Evolutionary conservation across 2,888 invertebrate genomes (phyloP).

Genomic region (Gandaritis pyraliata): DNA sequence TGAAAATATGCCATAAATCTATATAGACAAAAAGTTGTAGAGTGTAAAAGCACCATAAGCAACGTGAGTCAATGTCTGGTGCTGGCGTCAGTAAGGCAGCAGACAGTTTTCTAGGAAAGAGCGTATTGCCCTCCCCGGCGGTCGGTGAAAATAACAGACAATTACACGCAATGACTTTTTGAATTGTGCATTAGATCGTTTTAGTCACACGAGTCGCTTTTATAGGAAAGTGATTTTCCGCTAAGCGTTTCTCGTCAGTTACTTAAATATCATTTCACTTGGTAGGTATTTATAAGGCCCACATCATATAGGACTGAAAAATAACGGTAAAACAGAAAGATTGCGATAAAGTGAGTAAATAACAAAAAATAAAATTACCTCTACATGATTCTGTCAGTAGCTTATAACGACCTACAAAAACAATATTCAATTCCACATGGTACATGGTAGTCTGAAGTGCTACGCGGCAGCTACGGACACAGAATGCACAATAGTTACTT

Average conservation of each 20-base stretch:
- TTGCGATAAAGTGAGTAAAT: too few relatives aligned
- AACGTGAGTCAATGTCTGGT: constrained; percentile 45
- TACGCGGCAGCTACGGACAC: constrained; percentile 45
- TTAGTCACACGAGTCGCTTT: constrained; percentile 10
- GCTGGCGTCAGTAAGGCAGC: constrained; percentile 30
- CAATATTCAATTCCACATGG: too few relatives aligned
- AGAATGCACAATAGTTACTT: constrained; percentile 13
- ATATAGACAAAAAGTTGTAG: too few relatives aligned
- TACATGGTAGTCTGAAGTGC: constrained; percentile 14
- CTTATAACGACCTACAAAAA: too few relatives aligned
- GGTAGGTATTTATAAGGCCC: too few relatives aligned
- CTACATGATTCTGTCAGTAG: too few relatives aligned
- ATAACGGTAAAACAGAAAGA: too few relatives aligned
- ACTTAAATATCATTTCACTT: too few relatives aligned
- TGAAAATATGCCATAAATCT: too few relatives aligned
- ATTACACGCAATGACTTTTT: constrained; percentile 64
- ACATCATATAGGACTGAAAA: too few relatives aligned
- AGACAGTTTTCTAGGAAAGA: constrained; percentile 72
- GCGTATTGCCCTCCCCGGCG: constrained; percentile 49
- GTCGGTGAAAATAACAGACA: constrained; percentile 62
- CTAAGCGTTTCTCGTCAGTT: not conserved
- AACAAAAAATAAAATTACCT: too few relatives aligned
- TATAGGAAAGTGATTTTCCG: not conserved
- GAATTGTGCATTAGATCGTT: constrained; percentile 26
- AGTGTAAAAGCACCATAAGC: constrained; percentile 13